Evolutionary conservation across 2,888 invertebrate species (phyloP).

Genomic region (Phyllotreta striolata): DNA sequence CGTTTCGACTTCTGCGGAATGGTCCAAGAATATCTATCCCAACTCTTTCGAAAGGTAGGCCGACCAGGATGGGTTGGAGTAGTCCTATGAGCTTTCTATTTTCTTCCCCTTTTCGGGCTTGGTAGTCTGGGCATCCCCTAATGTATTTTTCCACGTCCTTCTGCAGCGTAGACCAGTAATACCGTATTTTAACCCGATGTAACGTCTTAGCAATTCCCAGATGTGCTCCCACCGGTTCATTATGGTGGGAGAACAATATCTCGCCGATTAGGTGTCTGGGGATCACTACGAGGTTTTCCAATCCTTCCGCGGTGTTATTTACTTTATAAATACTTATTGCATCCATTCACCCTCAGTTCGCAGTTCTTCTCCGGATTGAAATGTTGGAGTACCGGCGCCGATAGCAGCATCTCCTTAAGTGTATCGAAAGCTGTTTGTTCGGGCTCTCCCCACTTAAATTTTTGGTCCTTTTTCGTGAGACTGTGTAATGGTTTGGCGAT

Average conservation of each 20-base stretch:
- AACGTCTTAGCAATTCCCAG: conserved; percentile 37
- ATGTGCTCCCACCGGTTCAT: background rate
- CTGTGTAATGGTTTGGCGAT: conserved; percentile 37
- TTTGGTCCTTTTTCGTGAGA: conserved; percentile 31
- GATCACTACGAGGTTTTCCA: conserved; percentile 38
- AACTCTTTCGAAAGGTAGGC: background rate
- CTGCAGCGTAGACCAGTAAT: conserved; percentile 38
- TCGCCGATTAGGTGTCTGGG: conserved; percentile 35
- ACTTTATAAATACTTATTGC: conserved; percentile 36
- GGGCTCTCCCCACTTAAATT: conserved; percentile 27
- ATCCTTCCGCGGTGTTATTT: conserved; percentile 22
- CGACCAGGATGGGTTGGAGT: background rate
- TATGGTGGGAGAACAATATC: conserved; percentile 2
- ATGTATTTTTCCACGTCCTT: conserved; percentile 32
- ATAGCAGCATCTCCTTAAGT: conserved; percentile 34
- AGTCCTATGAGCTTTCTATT: conserved; percentile 1
- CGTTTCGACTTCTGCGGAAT: conserved; percentile 21
- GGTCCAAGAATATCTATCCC: conserved; percentile 17
- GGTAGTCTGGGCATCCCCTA: background rate
- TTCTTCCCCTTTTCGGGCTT: conserved; percentile 13
- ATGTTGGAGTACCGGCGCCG: conserved; percentile 33
- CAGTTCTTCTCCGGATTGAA: conserved; percentile 32
- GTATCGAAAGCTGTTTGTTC: conserved; percentile 14
- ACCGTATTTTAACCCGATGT: conserved; percentile 37
- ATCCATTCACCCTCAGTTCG: conserved; percentile 40